These are phyloP conservation scores for Cheumatopsyche charites DNA, from an alignment of 1,140 invertebrate species.

Conservation along the genomic window DNA sequence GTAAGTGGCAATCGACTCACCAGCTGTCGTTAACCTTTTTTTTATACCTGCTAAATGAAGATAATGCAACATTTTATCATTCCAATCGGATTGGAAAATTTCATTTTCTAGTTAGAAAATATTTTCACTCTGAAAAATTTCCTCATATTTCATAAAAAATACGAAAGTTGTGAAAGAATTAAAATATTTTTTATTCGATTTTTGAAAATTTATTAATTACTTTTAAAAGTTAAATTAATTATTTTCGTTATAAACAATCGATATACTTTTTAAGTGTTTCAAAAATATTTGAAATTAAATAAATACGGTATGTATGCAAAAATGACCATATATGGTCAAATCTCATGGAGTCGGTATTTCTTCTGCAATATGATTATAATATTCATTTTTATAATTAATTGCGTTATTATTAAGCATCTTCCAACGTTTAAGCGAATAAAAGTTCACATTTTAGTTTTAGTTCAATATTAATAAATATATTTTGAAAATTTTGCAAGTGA, in stretches of 20 bases:
- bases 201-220: too few species aligned
- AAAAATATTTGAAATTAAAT: neutral
- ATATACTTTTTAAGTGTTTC: neutral
- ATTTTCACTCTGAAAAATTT: too few species aligned
- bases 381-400: too few species aligned
- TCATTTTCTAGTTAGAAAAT: too few species aligned
- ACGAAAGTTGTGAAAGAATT: too few species aligned
- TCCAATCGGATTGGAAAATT: too few species aligned
- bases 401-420: too few species aligned
- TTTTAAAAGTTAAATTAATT: neutral
- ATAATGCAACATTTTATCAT: too few species aligned
- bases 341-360: neutral
- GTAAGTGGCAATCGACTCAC: neutral
- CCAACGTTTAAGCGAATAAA: neutral
- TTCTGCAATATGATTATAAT: neutral
- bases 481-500: too few species aligned
- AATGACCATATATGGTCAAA: constrained; percentile 23
- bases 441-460: neutral
- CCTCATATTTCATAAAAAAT: too few species aligned
- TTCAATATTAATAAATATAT: too few species aligned
- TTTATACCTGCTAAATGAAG: neutral
- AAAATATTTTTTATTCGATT: too few species aligned
- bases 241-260: neutral
- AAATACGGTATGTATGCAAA: constrained; percentile 10
- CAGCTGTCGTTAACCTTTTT: constrained; percentile 11